phyloP scores from a whole-genome alignment of 2,113 vertebrate species.

The Equus quagga region DNA sequence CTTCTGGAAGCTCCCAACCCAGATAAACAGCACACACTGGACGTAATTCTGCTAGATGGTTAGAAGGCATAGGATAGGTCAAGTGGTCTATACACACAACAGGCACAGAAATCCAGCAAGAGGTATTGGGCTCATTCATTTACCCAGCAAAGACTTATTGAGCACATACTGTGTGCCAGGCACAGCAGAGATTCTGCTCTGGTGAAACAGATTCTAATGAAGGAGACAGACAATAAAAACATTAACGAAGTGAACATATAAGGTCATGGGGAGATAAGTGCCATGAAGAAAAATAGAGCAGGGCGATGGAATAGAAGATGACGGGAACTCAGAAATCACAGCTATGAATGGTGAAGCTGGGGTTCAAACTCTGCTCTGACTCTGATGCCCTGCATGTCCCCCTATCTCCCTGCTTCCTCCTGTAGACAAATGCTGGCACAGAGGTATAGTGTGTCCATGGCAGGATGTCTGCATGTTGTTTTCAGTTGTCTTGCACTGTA shows the following conservation, averaged over 20 bases:
- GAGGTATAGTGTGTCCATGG: neutral
- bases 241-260: neutral
- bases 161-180: neutral
- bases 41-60: neutral
- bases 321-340: neutral
- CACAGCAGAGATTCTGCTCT: neutral
- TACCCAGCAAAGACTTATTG: neutral
- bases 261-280: neutral
- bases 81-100: neutral
- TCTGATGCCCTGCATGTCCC: fast-evolving
- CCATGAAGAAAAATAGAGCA: neutral
- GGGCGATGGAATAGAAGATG: neutral
- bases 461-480: neutral
- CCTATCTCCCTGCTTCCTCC: neutral
- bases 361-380: neutral
- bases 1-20: neutral
- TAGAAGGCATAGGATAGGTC: neutral
- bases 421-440: too few species aligned
- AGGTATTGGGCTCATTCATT: neutral
- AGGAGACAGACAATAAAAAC: neutral
- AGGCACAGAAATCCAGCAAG: neutral
- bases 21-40: fast-evolving
- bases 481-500: neutral
- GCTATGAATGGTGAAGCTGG: neutral
- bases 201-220: neutral